A percentile compares a stretch with the other conserved stretches of the same genome.
Evolutionary conservation across 2,797 vertebrate species (phyloP).

Genomic region (Nasua narica): DNA sequence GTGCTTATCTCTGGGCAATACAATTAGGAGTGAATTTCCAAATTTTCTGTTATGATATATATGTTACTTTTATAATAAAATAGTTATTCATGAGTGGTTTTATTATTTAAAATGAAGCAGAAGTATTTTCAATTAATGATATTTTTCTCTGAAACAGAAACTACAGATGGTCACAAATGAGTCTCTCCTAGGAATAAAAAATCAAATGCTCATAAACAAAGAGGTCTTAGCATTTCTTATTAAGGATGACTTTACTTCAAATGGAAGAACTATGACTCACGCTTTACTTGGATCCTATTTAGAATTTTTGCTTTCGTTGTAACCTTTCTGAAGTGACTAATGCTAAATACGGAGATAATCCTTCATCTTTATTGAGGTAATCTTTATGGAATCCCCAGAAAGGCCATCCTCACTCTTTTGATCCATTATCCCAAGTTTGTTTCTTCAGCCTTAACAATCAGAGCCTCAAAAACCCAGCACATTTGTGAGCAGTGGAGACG

Average conservation of each 20-base stretch:
- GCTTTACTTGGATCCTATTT: conserved; percentile 28
- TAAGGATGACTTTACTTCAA: conserved; percentile 28
- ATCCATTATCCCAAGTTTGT: neutral
- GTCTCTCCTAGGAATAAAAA: neutral
- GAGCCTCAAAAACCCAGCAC: neutral
- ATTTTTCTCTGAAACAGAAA: neutral
- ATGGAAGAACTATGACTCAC: conserved; percentile 15
- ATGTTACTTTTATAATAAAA: neutral
- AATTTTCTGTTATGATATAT: neutral
- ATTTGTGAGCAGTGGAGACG: neutral
- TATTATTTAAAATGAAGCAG: neutral
- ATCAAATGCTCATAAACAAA: conserved; percentile 26
- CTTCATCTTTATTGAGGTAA: neutral
- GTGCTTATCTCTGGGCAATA: neutral
- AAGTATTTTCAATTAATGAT: neutral
- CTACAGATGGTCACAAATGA: neutral
- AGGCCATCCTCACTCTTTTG: neutral
- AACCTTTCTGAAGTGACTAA: conserved; percentile 17
- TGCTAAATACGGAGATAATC: conserved; percentile 12
- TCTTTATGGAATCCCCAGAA: neutral
- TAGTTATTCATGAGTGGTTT: neutral
- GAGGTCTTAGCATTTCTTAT: conserved; percentile 35
- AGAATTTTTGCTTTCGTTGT: conserved; percentile 13
- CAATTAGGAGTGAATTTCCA: neutral
- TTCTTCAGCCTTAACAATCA: neutral